Evolutionary conservation across 2,113 vertebrate species (phyloP).

Genomic region (Paedocypris sp.): DNA sequence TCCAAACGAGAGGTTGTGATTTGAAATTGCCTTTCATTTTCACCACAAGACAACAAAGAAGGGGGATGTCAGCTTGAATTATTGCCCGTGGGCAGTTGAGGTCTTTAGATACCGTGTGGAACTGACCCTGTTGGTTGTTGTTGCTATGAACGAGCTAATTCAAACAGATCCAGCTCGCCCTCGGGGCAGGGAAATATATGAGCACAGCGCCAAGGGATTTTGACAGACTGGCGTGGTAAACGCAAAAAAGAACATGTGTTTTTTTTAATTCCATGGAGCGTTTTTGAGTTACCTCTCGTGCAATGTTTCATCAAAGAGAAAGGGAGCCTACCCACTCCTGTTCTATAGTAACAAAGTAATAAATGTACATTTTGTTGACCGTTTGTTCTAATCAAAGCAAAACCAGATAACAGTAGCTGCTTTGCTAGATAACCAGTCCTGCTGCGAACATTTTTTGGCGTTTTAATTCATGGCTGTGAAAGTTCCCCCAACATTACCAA

Average conservation of each 20-base stretch:
- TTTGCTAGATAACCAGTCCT: not conserved
- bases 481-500: not conserved
- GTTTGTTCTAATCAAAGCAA: slow-evolving; percentile 6
- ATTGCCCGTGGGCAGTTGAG: slow-evolving; percentile 26
- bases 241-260: not conserved
- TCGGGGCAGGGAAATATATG: slow-evolving; percentile 10
- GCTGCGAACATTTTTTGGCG: not conserved
- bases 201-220: slow-evolving; percentile 3
- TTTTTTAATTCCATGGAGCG: not conserved
- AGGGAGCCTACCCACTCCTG: too few relatives aligned
- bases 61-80: slow-evolving; percentile 18
- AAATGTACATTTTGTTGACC: not conserved
- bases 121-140: slow-evolving; percentile 33
- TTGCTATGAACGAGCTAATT: slow-evolving; percentile 34
- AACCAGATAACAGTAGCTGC: not conserved
- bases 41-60: not conserved
- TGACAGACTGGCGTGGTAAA: not conserved
- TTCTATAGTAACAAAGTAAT: too few relatives aligned
- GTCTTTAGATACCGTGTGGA: slow-evolving; percentile 31
- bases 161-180: slow-evolving; percentile 23
- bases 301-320: not conserved
- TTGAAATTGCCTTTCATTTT: slow-evolving; percentile 9
- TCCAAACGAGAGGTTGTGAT: not conserved
- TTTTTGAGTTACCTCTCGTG: not conserved
- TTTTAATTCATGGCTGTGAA: not conserved